A percentile compares a stretch with the other conserved stretches of the same genome.
These are phyloP conservation scores for Carlito syrichta DNA, from an alignment of 2,113 vertebrate species.

Conservation along the genomic window DNA sequence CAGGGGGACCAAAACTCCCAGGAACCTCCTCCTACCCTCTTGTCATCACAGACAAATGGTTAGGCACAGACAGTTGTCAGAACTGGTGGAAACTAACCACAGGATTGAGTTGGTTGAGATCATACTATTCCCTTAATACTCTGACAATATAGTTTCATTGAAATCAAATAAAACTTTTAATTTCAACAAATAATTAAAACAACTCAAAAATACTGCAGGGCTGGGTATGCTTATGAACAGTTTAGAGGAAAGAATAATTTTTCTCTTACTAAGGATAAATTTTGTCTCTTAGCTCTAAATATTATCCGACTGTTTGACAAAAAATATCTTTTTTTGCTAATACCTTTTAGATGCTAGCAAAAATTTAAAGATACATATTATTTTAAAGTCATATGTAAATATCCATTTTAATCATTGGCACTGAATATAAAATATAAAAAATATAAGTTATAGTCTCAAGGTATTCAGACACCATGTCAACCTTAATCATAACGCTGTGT, in stretches of 20 bases:
- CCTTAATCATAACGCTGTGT: background rate
- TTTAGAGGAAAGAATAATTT: background rate
- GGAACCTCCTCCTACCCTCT: no score
- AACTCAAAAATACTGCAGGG: background rate
- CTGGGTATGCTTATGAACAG: background rate
- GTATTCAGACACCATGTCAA: background rate
- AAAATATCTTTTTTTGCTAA: no score
- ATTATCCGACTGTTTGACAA: background rate
- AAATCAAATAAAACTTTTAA: background rate
- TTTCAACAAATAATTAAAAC: background rate
- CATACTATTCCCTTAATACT: background rate
- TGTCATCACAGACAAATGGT: no score
- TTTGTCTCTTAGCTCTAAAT: background rate
- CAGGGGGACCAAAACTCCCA: background rate
- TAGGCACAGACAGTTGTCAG: background rate
- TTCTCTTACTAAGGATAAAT: background rate
- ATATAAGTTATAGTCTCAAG: background rate
- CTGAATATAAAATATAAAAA: conserved; percentile 9
- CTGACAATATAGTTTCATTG: background rate
- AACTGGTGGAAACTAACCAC: background rate
- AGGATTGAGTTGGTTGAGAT: background rate
- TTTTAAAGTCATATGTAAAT: background rate
- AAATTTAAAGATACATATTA: background rate
- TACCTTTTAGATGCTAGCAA: background rate
- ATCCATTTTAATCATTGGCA: background rate